Percentiles rank a stretch among this genome's conserved stretches.
Conservation (phyloP, 2,888 invertebrate species). For the Tetrapedia diversipes region DNA sequence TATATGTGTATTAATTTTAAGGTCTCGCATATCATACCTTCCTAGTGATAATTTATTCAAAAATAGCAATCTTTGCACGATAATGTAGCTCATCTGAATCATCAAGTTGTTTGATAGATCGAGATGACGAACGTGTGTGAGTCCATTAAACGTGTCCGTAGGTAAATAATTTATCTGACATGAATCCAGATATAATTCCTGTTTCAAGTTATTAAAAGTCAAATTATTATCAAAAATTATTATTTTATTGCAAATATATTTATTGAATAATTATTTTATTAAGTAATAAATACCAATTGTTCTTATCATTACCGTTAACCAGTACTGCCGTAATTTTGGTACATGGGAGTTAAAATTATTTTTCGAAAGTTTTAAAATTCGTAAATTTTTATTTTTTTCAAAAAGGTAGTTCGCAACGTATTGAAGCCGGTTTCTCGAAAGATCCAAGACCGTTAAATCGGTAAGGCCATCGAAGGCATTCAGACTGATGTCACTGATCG, state of each 20-base stretch:
- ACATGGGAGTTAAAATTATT: slow-evolving; percentile 78
- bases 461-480: slow-evolving; percentile 82
- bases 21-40: slow-evolving; percentile 61
- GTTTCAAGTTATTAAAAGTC: slow-evolving; percentile 3
- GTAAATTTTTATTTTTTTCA: slow-evolving; percentile 73
- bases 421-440: slow-evolving; percentile 83
- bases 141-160: slow-evolving; percentile 70
- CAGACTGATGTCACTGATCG: slow-evolving; percentile 81
- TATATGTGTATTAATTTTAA: background rate
- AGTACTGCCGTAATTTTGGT: slow-evolving; percentile 72
- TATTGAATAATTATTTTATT: background rate
- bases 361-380: slow-evolving; percentile 75
- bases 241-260: background rate
- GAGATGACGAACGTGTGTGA: slow-evolving; percentile 73
- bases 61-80: slow-evolving; percentile 59
- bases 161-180: slow-evolving; percentile 76
- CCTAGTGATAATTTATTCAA: slow-evolving; percentile 70
- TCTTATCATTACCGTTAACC: slow-evolving; percentile 72
- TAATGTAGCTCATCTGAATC: slow-evolving; percentile 68
- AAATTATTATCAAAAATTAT: background rate
- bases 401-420: slow-evolving; percentile 82
- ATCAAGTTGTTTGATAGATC: slow-evolving; percentile 77
- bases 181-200: slow-evolving; percentile 74
- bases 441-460: slow-evolving; percentile 82
- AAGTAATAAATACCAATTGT: background rate